These are phyloP conservation scores for Jaculus jaculus DNA, from an alignment of 2,113 vertebrate genomes.

Conservation along the genomic window DNA sequence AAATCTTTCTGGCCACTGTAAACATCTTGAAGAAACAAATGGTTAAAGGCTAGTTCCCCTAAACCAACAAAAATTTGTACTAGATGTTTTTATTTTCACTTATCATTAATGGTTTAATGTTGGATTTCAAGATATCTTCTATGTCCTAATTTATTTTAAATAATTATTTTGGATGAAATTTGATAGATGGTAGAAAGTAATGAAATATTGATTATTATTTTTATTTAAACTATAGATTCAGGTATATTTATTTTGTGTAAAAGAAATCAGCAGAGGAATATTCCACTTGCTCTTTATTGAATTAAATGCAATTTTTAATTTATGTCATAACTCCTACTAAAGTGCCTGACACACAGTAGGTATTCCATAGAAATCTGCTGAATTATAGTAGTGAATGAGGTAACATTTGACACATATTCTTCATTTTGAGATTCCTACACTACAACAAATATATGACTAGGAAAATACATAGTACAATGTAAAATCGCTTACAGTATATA, in stretches of 20 bases:
- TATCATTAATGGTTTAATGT: slow-evolving; percentile 58
- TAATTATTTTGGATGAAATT: slow-evolving; percentile 52
- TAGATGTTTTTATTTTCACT: slow-evolving; percentile 56
- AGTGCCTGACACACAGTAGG: slow-evolving; percentile 76
- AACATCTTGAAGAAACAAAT: slow-evolving; percentile 56
- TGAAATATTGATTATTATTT: slow-evolving; percentile 47
- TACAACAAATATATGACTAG: slow-evolving; percentile 26
- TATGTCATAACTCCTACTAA: slow-evolving; percentile 68
- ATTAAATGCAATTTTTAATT: slow-evolving; percentile 62
- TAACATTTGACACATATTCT: background rate
- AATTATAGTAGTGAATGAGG: slow-evolving; percentile 33
- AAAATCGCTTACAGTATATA: background rate
- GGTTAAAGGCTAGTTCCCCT: slow-evolving; percentile 39
- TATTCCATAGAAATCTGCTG: slow-evolving; percentile 61
- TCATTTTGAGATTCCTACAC: slow-evolving; percentile 30
- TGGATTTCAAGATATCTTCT: slow-evolving; percentile 26
- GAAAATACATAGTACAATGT: background rate
- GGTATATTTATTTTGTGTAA: slow-evolving; percentile 71
- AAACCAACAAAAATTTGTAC: slow-evolving; percentile 42
- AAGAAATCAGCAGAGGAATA: slow-evolving; percentile 61
- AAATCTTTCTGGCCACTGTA: slow-evolving; percentile 53
- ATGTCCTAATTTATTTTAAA: slow-evolving; percentile 71
- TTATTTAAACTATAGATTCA: slow-evolving; percentile 63
- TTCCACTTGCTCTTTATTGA: slow-evolving; percentile 49
- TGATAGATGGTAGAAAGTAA: slow-evolving; percentile 39